Evolutionary conservation across 2,113 vertebrate genomes (phyloP).

Genomic region (Tiliqua scincoides): DNA sequence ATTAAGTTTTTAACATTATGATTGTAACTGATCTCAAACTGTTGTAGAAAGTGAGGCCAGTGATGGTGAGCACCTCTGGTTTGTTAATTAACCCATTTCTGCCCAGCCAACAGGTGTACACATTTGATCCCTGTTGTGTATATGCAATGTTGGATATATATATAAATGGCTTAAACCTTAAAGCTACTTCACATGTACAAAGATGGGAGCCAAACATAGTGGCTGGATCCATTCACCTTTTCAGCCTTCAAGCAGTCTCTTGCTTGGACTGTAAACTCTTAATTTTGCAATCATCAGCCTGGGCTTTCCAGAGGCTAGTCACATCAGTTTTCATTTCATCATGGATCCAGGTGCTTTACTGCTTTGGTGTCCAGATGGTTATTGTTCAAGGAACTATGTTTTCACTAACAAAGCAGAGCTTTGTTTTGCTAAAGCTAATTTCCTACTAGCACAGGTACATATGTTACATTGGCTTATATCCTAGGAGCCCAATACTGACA

Average conservation of each 20-base stretch:
- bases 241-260: background rate
- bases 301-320: background rate
- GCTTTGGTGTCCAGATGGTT: background rate
- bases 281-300: background rate
- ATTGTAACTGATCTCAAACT: background rate
- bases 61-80: background rate
- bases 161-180: too few species aligned
- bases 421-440: background rate
- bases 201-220: background rate
- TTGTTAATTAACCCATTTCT: too few species aligned
- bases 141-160: too few species aligned
- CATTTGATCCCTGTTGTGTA: too few species aligned
- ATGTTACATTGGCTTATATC: too few species aligned
- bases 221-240: background rate
- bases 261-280: background rate
- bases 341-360: conserved; percentile 3
- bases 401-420: background rate
- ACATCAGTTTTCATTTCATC: background rate
- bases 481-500: too few species aligned
- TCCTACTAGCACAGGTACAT: background rate
- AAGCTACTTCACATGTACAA: background rate
- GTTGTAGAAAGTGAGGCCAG: background rate
- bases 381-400: background rate
- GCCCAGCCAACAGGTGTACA: too few species aligned
- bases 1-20: background rate